phyloP scores from a whole-genome alignment of 2,888 invertebrate genomes.

The Acrobasis repandana region DNA sequence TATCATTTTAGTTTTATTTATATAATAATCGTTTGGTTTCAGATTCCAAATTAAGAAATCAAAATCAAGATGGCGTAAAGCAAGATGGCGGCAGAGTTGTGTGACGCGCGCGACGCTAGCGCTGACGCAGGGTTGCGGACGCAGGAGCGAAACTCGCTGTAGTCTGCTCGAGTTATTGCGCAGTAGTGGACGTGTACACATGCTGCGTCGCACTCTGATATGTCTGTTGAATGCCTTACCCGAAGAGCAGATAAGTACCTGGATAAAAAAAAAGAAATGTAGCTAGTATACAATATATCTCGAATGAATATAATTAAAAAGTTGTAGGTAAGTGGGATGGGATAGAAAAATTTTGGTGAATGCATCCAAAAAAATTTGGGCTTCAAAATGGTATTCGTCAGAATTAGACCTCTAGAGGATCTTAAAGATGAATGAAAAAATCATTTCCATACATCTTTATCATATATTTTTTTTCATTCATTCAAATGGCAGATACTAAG shows the following conservation, averaged over 20 bases:
- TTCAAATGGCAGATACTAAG: no score
- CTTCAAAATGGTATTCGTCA: no score
- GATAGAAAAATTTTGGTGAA: no score
- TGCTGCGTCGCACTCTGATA: conserved; percentile 85
- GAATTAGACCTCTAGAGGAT: no score
- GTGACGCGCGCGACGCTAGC: conserved; percentile 84
- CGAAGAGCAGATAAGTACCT: conserved; percentile 90
- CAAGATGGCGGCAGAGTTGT: conserved; percentile 68
- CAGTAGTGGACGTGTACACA: conserved; percentile 94
- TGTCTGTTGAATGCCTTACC: conserved; percentile 84
- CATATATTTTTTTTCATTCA: no score
- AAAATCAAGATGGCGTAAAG: conserved; percentile 72
- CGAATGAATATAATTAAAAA: no score
- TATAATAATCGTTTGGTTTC: not conserved
- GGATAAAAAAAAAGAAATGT: conserved; percentile 11
- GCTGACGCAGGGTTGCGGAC: conserved; percentile 91
- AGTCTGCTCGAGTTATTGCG: conserved; percentile 93
- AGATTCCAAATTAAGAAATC: conserved; percentile 45
- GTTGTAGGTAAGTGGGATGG: no score
- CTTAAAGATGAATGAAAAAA: no score
- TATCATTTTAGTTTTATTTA: no score
- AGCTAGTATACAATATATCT: not conserved
- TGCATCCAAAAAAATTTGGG: no score
- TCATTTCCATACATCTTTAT: no score
- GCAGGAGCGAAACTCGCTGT: conserved; percentile 90